Percentiles rank a stretch among this genome's conserved stretches.
phyloP scores from a whole-genome alignment of 2,113 vertebrate species.

The Cettia cetti region DNA sequence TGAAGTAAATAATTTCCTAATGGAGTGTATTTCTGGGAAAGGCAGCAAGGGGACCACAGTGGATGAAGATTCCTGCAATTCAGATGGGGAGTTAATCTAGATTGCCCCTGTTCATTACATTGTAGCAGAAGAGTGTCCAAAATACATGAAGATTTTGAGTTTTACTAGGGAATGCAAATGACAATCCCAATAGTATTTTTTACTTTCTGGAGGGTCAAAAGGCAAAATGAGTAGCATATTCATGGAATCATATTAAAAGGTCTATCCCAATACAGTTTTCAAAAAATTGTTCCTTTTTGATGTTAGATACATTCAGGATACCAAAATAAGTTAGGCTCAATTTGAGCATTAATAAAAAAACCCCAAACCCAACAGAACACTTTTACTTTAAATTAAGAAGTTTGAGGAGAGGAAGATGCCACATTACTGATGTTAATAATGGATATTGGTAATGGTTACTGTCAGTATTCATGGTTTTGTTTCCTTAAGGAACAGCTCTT shows the following conservation, averaged over 20 bases:
- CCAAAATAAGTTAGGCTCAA: not conserved
- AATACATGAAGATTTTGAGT: not conserved
- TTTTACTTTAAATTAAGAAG: not conserved
- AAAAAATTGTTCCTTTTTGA: not conserved
- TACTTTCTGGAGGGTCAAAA: not conserved
- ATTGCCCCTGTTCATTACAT: not conserved
- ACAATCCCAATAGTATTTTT: not conserved
- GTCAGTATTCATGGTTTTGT: not conserved
- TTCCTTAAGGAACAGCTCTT: not conserved
- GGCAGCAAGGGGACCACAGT: not conserved
- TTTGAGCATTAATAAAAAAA: not conserved
- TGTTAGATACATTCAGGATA: not conserved
- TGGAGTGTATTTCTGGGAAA: not conserved
- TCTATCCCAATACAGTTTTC: not conserved
- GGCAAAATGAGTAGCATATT: not conserved
- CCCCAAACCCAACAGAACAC: not conserved
- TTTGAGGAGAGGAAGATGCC: not conserved
- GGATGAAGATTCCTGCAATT: not conserved
- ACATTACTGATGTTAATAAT: not conserved
- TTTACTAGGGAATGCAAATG: not conserved
- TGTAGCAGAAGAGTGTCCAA: not conserved
- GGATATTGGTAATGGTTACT: not conserved
- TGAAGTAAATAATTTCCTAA: not conserved
- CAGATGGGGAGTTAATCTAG: not conserved
- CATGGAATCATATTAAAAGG: not conserved